A percentile compares a stretch with the other conserved stretches of the same genome.
These are phyloP conservation scores for Cherax quadricarinatus DNA, from an alignment of 1,140 invertebrate species.

Conservation along the genomic window DNA sequence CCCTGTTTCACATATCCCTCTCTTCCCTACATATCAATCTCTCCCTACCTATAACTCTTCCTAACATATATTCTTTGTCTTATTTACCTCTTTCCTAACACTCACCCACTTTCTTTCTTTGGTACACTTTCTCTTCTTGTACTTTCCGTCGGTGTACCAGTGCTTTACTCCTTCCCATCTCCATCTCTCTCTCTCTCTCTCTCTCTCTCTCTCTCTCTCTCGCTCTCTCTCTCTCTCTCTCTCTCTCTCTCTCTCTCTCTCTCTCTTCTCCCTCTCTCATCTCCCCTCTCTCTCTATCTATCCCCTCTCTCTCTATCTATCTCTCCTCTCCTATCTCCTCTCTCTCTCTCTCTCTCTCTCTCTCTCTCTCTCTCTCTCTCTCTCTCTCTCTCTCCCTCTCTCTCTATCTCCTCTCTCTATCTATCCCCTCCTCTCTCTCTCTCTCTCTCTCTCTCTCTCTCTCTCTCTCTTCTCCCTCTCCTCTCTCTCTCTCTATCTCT, in stretches of 20 bases:
- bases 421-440: background rate
- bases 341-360: background rate
- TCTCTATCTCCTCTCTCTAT: too few species aligned
- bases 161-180: background rate
- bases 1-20: background rate
- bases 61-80: too few species aligned
- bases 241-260: background rate
- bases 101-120: too few species aligned
- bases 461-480: background rate
- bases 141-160: background rate
- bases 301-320: background rate
- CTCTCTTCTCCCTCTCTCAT: background rate
- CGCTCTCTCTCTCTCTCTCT: background rate
- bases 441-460: background rate
- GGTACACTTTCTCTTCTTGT: too few species aligned
- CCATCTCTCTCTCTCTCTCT: background rate
- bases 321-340: constrained; percentile 20
- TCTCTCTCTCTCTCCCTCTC: constrained; percentile 14
- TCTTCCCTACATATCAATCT: too few species aligned
- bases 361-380: background rate
- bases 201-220: constrained; percentile 12
- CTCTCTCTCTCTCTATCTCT: background rate
- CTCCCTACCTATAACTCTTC: too few species aligned
- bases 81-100: too few species aligned
- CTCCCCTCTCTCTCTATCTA: too few species aligned